A percentile compares a stretch with the other conserved stretches of the same genome.
These are phyloP conservation scores for Bombus breviceps DNA, from an alignment of 1,140 invertebrate species.

Conservation along the genomic window DNA sequence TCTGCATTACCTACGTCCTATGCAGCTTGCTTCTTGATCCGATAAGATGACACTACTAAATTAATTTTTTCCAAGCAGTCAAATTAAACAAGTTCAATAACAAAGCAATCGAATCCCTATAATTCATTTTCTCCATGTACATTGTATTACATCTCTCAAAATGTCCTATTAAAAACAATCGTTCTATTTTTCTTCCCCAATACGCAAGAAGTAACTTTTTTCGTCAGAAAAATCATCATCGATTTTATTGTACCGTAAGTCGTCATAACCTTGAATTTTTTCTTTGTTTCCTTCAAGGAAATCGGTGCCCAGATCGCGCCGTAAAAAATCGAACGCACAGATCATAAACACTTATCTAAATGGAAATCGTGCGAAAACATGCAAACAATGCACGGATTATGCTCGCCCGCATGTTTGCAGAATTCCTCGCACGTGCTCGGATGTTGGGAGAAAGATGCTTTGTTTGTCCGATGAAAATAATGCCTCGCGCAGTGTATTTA, in stretches of 20 bases:
- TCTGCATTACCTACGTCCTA: slow-evolving; percentile 1
- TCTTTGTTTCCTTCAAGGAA: background rate
- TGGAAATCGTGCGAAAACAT: slow-evolving; percentile 44
- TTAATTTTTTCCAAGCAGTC: background rate
- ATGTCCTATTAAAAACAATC: background rate
- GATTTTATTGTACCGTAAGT: background rate
- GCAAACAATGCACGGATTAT: slow-evolving; percentile 14
- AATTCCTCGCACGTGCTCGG: slow-evolving; percentile 20
- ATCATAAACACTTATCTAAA: slow-evolving; percentile 31
- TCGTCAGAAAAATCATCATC: background rate
- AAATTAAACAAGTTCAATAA: background rate
- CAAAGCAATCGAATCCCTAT: background rate
- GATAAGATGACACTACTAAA: slow-evolving; percentile 74
- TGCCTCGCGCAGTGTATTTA: background rate
- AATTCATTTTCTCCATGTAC: background rate
- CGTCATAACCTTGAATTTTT: background rate
- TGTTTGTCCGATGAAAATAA: slow-evolving; percentile 27
- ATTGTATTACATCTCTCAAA: background rate
- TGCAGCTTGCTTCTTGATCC: slow-evolving; percentile 17
- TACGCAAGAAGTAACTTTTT: background rate
- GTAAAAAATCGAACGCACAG: background rate
- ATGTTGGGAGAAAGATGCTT: slow-evolving; percentile 22
- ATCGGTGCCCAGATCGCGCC: background rate
- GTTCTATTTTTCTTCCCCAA: background rate
- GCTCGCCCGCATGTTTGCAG: slow-evolving; percentile 27